phyloP scores from a whole-genome alignment of 2,113 vertebrate species.

The Myxocyprinus asiaticus region DNA sequence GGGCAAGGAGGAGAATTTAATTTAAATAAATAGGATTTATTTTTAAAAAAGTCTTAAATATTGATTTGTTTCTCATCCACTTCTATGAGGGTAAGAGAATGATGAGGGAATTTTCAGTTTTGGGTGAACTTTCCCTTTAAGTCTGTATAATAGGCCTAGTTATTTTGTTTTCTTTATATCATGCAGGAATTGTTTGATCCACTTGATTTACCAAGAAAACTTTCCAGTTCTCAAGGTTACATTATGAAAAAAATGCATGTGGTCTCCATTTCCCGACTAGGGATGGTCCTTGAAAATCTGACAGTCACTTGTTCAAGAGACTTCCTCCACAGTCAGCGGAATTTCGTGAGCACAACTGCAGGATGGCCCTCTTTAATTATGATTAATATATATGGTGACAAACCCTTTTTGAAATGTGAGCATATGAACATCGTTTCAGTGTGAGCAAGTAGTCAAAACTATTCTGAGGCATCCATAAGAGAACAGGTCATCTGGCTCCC shows the following conservation, averaged over 20 bases:
- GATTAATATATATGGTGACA: slow-evolving; percentile 39
- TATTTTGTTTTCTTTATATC: too few species aligned
- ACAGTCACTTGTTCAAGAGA: background rate
- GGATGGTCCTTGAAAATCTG: background rate
- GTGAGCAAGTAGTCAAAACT: slow-evolving; percentile 74
- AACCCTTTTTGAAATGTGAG: slow-evolving; percentile 48
- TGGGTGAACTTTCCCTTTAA: too few species aligned
- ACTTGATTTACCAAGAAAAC: too few species aligned
- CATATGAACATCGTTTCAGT: slow-evolving; percentile 69
- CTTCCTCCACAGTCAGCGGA: background rate
- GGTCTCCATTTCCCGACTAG: slow-evolving; percentile 8
- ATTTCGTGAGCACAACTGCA: background rate
- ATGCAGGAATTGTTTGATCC: too few species aligned
- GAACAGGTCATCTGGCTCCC: slow-evolving; percentile 57
- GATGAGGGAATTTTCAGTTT: too few species aligned
- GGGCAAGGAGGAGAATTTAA: too few species aligned
- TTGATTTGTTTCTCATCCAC: too few species aligned
- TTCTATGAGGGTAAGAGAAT: too few species aligned
- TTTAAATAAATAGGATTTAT: too few species aligned
- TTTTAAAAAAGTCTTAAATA: too few species aligned
- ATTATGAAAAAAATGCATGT: background rate
- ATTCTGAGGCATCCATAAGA: slow-evolving; percentile 50
- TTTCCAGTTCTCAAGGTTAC: background rate
- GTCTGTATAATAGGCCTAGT: too few species aligned
- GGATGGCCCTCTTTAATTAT: slow-evolving; percentile 34